Evolutionary conservation across 2,797 vertebrate species (phyloP).

Genomic region (Spinus olivaceus): DNA sequence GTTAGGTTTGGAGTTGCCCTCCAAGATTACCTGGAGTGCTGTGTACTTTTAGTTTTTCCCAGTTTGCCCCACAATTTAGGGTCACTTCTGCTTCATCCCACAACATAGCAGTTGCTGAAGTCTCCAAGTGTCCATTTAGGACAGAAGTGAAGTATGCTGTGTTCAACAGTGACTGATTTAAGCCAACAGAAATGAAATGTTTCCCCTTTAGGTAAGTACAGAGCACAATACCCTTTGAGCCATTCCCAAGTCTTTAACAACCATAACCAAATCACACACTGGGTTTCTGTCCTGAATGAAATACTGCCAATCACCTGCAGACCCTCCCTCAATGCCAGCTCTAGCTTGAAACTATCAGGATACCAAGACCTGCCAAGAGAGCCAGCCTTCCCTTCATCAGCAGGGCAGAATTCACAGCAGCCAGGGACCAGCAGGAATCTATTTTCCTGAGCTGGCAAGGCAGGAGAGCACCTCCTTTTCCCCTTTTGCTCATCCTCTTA

Average conservation of each 20-base stretch:
- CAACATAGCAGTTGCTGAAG: not conserved
- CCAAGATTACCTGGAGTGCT: not conserved
- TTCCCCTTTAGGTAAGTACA: not conserved
- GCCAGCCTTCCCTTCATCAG: not conserved
- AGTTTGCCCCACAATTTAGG: not conserved
- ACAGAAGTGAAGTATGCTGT: not conserved
- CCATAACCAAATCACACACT: not conserved
- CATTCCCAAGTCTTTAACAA: fast-evolving
- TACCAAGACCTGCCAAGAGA: not conserved
- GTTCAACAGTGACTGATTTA: not conserved
- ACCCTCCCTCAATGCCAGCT: not conserved
- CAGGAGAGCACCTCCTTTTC: not conserved
- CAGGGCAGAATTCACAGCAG: not conserved
- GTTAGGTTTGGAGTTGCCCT: not conserved
- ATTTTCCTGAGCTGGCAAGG: not conserved
- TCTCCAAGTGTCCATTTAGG: not conserved
- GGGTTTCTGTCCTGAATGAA: not conserved
- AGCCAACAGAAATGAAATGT: not conserved
- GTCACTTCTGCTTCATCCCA: not conserved
- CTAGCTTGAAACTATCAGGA: not conserved
- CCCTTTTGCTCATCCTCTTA: not conserved
- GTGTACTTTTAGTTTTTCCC: not conserved
- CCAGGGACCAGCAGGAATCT: not conserved
- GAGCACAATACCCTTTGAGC: not conserved
- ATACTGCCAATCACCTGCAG: not conserved